Base-by-base conservation (phyloP, 92 coral and sea anemone genomes). In the Heteractis magnifica region DNA sequence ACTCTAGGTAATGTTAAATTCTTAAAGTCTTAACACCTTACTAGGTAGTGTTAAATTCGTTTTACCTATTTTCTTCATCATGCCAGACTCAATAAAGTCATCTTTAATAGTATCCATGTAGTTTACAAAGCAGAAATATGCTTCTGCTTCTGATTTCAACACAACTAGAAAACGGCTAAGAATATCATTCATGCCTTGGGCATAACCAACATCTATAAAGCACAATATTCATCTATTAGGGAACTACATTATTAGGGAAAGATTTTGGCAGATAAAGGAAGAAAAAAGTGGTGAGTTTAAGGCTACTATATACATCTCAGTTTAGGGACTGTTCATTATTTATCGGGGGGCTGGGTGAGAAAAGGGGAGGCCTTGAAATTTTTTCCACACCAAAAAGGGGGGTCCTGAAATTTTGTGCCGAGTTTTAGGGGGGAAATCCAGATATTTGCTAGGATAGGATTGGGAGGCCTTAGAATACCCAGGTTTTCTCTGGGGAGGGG, bases 121-220 rank as follows among this genome's bases (percentile, higher is more conserved):
- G 79, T 94, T 88, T 10, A 77, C 86, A 59, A 96, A 93, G 77
- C 99, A 96, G 85, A 88, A 92, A 70, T 96, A 96, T 11, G 99
- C 98, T 56, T 94, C 94, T 0, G 92, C 89, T 87, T 96, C 99
- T 26, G 98, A 94, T 13, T 91, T 90, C 77, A 96, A 90, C 12
- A 96, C 99, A 16, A 96, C 95, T 23, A 94, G 79, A 81, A 96
- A 96, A 75, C 99, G 64, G 56, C 99, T 94, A 71, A 96, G 90
- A 58, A 94, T 88, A 52, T 96, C 99, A 73, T 94, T 96, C 92
- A 96, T 96, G 20, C 99, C 99, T 78, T 96, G 99, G 49, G 94
- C 98, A 79, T 96, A 96, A 12, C 99, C 99, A 51, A 96, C 91
- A 88, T 96, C 99, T 96, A 70, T 0, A 7, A 55, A 52, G 10